A percentile compares a stretch with the other conserved stretches of the same genome.
phyloP scores from a whole-genome alignment of 64 coral and sea anemone genomes.

The Actinia tenebrosa region DNA sequence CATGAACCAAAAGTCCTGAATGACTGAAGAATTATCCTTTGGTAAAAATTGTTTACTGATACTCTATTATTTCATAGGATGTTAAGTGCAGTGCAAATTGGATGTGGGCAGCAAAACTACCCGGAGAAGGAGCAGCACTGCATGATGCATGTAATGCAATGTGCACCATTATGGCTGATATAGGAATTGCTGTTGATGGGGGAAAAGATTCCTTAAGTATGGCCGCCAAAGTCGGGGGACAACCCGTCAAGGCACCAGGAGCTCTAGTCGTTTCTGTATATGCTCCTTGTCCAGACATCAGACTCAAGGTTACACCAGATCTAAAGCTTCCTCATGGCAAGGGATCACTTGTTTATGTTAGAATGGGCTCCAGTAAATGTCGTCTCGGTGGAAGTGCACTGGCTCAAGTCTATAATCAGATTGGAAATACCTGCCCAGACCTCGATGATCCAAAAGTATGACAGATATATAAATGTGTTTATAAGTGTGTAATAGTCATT shows the following conservation, averaged over 20 bases:
- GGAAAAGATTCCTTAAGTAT: conserved; percentile 99
- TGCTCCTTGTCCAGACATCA: conserved; percentile 80
- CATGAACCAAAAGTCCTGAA: too few relatives aligned
- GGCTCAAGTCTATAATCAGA: conserved; percentile 90
- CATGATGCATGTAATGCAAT: conserved; percentile 86
- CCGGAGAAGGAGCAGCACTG: conserved; percentile 76
- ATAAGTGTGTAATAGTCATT: too few relatives aligned
- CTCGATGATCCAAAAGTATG: conserved; percentile 67
- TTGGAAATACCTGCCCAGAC: conserved; percentile 74
- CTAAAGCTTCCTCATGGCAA: conserved; percentile 66
- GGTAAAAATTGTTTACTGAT: too few relatives aligned
- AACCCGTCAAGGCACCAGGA: conserved; percentile 88
- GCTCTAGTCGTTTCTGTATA: conserved; percentile 92
- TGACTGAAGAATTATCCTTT: too few relatives aligned
- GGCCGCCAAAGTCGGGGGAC: conserved; percentile 77
- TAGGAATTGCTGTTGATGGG: conserved; percentile 91
- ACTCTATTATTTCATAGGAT: conserved; percentile 40
- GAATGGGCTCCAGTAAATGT: conserved; percentile 33
- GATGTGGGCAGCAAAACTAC: conserved; percentile 98
- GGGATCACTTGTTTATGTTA: conserved; percentile 62
- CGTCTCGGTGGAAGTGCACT: conserved; percentile 91
- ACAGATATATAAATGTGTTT: neutral
- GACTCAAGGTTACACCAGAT: conserved; percentile 87
- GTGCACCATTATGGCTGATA: conserved; percentile 76
- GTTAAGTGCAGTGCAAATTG: conserved; percentile 98